Base-by-base conservation (phyloP, 2,888 invertebrate species). In the Apodemia hepburni region DNA sequence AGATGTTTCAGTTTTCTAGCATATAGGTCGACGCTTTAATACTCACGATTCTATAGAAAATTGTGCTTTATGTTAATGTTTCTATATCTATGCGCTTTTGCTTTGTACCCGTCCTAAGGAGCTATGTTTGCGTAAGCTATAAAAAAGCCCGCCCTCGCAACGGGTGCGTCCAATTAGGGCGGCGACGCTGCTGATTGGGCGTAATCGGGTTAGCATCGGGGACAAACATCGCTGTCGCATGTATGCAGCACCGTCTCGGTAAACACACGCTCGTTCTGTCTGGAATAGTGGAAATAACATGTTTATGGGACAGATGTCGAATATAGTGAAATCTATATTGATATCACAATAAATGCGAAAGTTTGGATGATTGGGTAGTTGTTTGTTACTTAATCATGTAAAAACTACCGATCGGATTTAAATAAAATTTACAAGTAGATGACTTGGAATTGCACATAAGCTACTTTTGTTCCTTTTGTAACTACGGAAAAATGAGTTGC, bases 191-290 rank as follows among this genome's bases (percentile, higher is more conserved):
- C 87, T 91, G 91, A 91, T 91, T 91, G 91, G 90, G 73, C 80
- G 84, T 91, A 90, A 91, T 91, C 90, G 83, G 61, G 87, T 91
- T 91, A 91, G 88, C 82, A 85, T 86, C 84, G 87, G 85, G 81
- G 78, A 76, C 85, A 85, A 84, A 85, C 83, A 85, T 61, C 65
- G 64, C 64, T 69, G 68, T 66, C 66, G 66, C 64, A 65, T 65
- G 65, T 66, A 64, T 65, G 64, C 65, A 61, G 60, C 70, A 68
- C 42, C 54, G 45, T 61, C 61, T 61, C 61, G 58, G 58, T 49
- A 58, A 47, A 62, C 61, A 57, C 12, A 15, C 45, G 42, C 17
- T 51, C 12, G 27, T 29, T 54, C 27, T 29, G 54, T 27, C 27
- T 54, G 54, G 29, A 54, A 54, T 54, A 54, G 11, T 54, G 54